A percentile compares a stretch with the other conserved stretches of the same genome.
phyloP scores from a whole-genome alignment of 2,113 vertebrate species.

The Otocyon megalotis region DNA sequence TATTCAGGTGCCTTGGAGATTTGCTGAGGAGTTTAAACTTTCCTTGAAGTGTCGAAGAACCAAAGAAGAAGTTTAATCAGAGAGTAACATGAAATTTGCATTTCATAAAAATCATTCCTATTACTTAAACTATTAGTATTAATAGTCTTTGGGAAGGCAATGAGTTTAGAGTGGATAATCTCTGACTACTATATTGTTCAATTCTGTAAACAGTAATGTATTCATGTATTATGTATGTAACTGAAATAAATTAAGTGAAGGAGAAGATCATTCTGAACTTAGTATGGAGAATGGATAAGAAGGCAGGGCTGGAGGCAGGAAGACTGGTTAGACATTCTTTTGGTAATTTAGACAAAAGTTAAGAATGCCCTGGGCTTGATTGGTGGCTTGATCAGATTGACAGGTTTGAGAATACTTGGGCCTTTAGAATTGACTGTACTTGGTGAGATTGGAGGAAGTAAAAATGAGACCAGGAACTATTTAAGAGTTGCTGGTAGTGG shows the following conservation, averaged over 20 bases:
- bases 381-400: not conserved
- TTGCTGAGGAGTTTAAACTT: not conserved
- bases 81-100: slow-evolving; percentile 1
- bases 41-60: not conserved
- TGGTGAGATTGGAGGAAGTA: not conserved
- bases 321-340: not conserved
- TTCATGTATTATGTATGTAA: not conserved
- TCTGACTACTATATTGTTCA: not conserved
- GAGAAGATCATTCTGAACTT: not conserved
- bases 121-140: not conserved
- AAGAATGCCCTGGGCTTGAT: not conserved
- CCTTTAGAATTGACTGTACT: not conserved
- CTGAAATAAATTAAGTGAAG: not conserved
- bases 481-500: not conserved
- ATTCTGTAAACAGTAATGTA: slow-evolving; percentile 4
- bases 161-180: not conserved
- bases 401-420: not conserved
- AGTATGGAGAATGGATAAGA: not conserved
- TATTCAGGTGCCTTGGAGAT: not conserved
- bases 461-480: not conserved
- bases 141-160: not conserved
- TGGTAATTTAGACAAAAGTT: slow-evolving; percentile 16
- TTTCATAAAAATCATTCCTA: not conserved
- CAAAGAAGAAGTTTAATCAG: not conserved
- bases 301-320: not conserved